Base-by-base conservation (phyloP, 2,888 invertebrate genomes). In the Stenodema calcarata region DNA sequence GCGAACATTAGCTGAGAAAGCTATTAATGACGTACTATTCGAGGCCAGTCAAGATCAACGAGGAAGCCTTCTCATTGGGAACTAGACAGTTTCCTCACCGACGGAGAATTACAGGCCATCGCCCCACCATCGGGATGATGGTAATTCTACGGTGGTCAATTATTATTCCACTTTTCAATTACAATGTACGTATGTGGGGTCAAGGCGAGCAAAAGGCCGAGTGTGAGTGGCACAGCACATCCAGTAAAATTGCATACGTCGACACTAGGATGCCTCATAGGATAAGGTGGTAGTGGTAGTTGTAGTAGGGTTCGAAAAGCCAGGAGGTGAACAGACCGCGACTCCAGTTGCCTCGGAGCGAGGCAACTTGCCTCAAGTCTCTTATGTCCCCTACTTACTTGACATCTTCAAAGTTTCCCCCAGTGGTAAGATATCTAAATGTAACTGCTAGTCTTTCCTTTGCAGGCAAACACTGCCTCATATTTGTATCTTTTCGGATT, bases 21-120 rank as follows among this genome's bases (percentile, higher is more conserved):
- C 88, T 11, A 88, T 88, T 14, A 88, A 88, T 87, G 88, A 88
- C 42, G 69, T 88, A 27, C 76, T 88, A n/a, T 88, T 88, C 87
- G 88, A 88, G 75, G 87, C 81, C 18, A 70, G 73, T 41, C 42
- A 69, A 69, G 69, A 69, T 69, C 69, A 69, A 69, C 18, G 69
- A 18, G 69, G 69, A 69, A 69, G 69, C 69, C 69, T 69, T 69
- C 69, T 69, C n/a, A n/a, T n/a, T n/a, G n/a, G n/a, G n/a, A n/a
- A n/a, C n/a, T n/a, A n/a, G n/a, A n/a, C n/a, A n/a, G n/a, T n/a
- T n/a, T n/a, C n/a, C n/a, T n/a, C n/a, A n/a, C n/a, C n/a, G n/a
- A n/a, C n/a, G n/a, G n/a, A n/a, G n/a, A n/a, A n/a, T n/a, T n/a
- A n/a, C n/a, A n/a, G n/a, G n/a, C n/a, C n/a, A n/a, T n/a, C n/a